A percentile compares a stretch with the other conserved stretches of the same genome.
phyloP scores from a whole-genome alignment of 2,113 vertebrate genomes.

The Sciurus niger region DNA sequence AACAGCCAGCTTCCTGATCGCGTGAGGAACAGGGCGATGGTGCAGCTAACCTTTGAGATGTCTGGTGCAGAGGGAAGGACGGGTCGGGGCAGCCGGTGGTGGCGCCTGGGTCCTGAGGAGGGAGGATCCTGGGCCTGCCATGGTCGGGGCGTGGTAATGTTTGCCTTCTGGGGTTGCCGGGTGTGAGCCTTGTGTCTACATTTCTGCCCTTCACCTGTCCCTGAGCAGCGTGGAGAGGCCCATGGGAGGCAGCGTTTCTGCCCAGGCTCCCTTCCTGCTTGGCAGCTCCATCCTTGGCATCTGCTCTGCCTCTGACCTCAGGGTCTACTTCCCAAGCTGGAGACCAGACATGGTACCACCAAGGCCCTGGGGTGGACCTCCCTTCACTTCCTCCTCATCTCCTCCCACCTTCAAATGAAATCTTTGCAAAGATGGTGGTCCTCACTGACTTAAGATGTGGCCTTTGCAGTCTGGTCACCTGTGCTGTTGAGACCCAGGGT shows the following conservation, averaged over 20 bases:
- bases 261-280: neutral
- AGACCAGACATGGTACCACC: neutral
- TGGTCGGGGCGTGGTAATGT: conserved; percentile 1
- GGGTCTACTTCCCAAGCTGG: neutral
- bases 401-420: neutral
- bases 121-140: conserved; percentile 67
- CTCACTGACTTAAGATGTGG: conserved; percentile 75
- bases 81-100: conserved; percentile 19
- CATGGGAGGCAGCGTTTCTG: accelerated
- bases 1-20: neutral
- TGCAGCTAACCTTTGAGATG: conserved; percentile 71
- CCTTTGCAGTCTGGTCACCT: conserved; percentile 82
- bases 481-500: conserved; percentile 77
- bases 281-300: neutral
- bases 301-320: neutral
- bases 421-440: neutral
- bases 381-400: neutral
- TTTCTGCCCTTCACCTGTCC: neutral
- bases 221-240: neutral
- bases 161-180: conserved; percentile 14
- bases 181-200: neutral
- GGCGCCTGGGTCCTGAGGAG: conserved; percentile 16
- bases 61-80: neutral
- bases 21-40: conserved; percentile 23
- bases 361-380: neutral